Evolutionary conservation across 2,797 vertebrate genomes (phyloP).

Genomic region (Poeciliopsis infans): DNA sequence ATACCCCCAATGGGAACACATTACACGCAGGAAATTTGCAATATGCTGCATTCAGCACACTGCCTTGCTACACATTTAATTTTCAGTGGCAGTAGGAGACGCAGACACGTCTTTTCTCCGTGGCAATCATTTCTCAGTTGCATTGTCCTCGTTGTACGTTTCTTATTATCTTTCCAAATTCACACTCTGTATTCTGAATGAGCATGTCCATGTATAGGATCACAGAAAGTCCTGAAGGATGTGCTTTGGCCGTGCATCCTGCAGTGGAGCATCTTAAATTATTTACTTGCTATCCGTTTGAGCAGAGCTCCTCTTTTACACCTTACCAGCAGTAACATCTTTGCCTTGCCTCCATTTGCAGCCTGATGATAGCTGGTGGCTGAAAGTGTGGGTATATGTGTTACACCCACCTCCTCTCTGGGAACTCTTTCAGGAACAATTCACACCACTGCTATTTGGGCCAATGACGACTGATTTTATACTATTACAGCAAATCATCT

Average conservation of each 20-base stretch:
- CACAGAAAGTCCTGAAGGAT: constrained; percentile 26
- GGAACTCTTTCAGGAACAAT: constrained; percentile 28
- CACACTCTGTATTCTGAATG: background rate
- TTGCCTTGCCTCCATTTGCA: constrained; percentile 24
- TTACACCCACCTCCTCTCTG: background rate
- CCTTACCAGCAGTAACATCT: constrained; percentile 46
- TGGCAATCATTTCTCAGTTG: background rate
- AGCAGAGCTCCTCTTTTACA: constrained; percentile 57
- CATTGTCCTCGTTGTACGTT: background rate
- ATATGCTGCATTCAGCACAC: constrained; percentile 43
- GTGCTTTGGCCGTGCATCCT: constrained; percentile 32
- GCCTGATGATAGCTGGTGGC: constrained; percentile 23
- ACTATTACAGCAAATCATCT: constrained; percentile 42
- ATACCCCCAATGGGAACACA: constrained; percentile 26
- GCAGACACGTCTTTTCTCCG: background rate
- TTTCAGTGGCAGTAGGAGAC: background rate
- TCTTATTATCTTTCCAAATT: background rate
- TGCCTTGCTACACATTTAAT: constrained; percentile 6
- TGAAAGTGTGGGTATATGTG: constrained; percentile 17
- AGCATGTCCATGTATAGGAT: constrained; percentile 18
- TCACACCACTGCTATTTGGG: constrained; percentile 2
- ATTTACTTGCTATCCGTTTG: constrained; percentile 54
- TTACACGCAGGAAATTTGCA: constrained; percentile 50
- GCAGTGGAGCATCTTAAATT: constrained; percentile 59
- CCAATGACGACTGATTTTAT: constrained; percentile 24